Base-by-base conservation (phyloP, 2,888 invertebrate genomes). In the Dusona sp. region DNA sequence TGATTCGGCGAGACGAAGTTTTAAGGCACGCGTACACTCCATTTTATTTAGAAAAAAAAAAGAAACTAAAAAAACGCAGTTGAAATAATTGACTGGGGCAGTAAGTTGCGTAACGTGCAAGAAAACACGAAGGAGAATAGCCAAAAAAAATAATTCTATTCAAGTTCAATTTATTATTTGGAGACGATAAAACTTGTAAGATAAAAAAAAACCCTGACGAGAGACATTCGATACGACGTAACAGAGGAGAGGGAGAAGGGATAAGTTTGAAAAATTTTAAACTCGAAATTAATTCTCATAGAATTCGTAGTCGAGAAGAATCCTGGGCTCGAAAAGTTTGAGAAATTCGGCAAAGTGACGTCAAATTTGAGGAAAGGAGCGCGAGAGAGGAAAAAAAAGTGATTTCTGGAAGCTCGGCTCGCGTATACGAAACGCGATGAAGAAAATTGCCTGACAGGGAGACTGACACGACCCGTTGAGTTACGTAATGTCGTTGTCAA, bases 401-500 rank as follows among this genome's bases (percentile, higher is more conserved):
- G 48, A 77, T 77, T 77, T 80, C 64, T 33, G 57, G 36, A 73
- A 80, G 70, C 61, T 79, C 48, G 51, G n/a, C 29, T 68, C 33
- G 70, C 36, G 11, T 78, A 36, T 36, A 64, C 48, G 36, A 79
- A 78, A 54, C 42, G 78, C 78, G 78, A 68, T 13, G 48, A 83
- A 82, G 77, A 83, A 85, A 85, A 74, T 78, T 83, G 82, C 67
- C 86, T 87, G 88, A 87, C 87, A 85, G 86, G 72, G 64, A 48
- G 72, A 72, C 86, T 81, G 86, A 86, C 83, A 84, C 87, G 79
- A 88, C 85, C 88, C 81, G 85, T 88, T 82, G 85, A 77, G 89
- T 93, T 93, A 93, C 92, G 92, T 92, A 92, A 93, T 89, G 83
- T 86, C 90, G 90, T 90, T 92, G 92, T 92, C 91, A 92, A 93